Evolutionary conservation across 2,888 invertebrate species (phyloP).

Genomic region (Aporophyla lueneburgensis): DNA sequence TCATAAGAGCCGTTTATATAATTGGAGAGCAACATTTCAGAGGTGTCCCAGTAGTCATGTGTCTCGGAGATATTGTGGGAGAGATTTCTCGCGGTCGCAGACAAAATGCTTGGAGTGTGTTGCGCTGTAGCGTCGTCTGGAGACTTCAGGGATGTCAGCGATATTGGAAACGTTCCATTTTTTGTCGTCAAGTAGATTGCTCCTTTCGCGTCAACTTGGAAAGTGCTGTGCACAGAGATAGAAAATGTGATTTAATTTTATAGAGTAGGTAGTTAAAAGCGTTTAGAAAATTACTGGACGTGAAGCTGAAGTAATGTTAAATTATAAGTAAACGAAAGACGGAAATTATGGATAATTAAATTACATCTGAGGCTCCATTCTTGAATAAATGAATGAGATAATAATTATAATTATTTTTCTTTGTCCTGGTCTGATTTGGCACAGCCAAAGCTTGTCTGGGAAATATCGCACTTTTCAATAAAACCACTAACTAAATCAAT

Average conservation of each 20-base stretch:
- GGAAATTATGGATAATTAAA: neutral
- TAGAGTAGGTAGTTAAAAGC: neutral
- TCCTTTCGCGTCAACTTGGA: slow-evolving; percentile 84
- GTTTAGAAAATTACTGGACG: neutral
- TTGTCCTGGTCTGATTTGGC: neutral
- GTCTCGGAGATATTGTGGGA: slow-evolving; percentile 73
- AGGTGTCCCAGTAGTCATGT: slow-evolving; percentile 79
- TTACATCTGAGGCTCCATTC: slow-evolving; percentile 1
- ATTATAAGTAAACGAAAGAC: neutral
- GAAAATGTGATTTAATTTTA: slow-evolving; percentile 46
- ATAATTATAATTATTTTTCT: slow-evolving; percentile 18
- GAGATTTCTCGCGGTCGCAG: slow-evolving; percentile 81
- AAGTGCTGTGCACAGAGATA: slow-evolving; percentile 76
- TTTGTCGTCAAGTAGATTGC: slow-evolving; percentile 89
- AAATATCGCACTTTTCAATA: slow-evolving; percentile 23
- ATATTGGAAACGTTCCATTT: slow-evolving; percentile 90
- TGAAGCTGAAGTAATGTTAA: neutral
- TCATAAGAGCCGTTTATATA: slow-evolving; percentile 83
- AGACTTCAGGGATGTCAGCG: slow-evolving; percentile 83
- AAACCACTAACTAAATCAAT: slow-evolving; percentile 4
- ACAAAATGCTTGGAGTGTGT: slow-evolving; percentile 82
- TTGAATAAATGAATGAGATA: slow-evolving; percentile 6
- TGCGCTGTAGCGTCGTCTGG: slow-evolving; percentile 79
- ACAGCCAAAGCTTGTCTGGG: neutral
- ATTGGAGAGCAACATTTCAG: slow-evolving; percentile 82